Evolutionary conservation across 2,797 vertebrate genomes (phyloP).

Genomic region (Poeciliopsis presidionis): DNA sequence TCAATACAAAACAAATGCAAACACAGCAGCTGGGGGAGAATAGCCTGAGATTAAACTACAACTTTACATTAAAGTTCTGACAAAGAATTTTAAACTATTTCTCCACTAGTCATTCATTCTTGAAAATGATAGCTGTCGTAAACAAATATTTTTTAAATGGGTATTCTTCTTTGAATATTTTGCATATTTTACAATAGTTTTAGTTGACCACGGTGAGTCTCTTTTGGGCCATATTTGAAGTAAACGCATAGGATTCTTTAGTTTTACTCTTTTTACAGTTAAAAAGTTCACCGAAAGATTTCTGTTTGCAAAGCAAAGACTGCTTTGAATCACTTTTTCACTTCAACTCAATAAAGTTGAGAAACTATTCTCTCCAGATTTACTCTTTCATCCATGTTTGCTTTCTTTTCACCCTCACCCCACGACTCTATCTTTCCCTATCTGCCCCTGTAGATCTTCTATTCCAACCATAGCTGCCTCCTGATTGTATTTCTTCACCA

Average conservation of each 20-base stretch:
- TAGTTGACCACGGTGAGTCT: not conserved
- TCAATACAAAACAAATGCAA: not conserved
- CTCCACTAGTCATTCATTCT: not conserved
- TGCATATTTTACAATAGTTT: not conserved
- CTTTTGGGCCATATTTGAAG: not conserved
- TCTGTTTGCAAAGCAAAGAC: conserved; percentile 53
- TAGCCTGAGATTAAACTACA: not conserved
- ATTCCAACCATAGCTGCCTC: conserved; percentile 54
- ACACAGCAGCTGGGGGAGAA: not conserved
- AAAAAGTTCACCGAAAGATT: conserved; percentile 40
- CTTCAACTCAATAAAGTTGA: conserved; percentile 53
- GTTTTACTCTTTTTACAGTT: conserved; percentile 18
- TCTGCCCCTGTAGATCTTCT: conserved; percentile 47
- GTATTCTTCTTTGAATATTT: not conserved
- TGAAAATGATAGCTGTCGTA: not conserved
- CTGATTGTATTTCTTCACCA: conserved; percentile 56
- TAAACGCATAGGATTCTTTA: conserved; percentile 13
- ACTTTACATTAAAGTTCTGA: not conserved
- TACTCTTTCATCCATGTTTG: conserved; percentile 62
- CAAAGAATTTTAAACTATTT: not conserved
- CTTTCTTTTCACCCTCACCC: conserved; percentile 34
- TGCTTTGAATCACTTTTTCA: conserved; percentile 41
- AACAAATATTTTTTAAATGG: not conserved
- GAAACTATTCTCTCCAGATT: conserved; percentile 60
- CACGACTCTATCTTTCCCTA: conserved; percentile 33